These are phyloP conservation scores for Hydrolagus affinis DNA, from an alignment of 2,113 vertebrate genomes.

Conservation along the genomic window DNA sequence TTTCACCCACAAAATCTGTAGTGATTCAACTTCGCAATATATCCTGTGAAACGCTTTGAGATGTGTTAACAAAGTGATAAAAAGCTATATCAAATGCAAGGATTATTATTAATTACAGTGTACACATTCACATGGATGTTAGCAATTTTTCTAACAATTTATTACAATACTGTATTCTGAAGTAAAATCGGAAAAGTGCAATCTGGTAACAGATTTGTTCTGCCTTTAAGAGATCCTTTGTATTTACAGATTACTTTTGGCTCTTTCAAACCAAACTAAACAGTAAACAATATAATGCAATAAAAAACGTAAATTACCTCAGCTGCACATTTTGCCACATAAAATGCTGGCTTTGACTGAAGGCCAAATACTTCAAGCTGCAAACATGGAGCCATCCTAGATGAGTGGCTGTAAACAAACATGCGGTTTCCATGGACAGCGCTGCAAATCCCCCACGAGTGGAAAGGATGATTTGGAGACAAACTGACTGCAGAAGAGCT, in stretches of 20 bases:
- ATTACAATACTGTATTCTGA: background rate
- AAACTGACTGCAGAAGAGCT: background rate
- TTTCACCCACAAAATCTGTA: too few relatives aligned
- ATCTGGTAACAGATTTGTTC: background rate
- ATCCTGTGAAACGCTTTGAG: too few relatives aligned
- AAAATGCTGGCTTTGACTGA: background rate
- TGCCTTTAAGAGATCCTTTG: background rate
- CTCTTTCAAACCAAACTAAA: background rate
- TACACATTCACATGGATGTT: background rate
- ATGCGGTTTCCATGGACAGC: constrained; percentile 16
- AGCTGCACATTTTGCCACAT: constrained; percentile 1
- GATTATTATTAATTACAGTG: too few relatives aligned
- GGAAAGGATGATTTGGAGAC: background rate
- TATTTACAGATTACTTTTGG: background rate
- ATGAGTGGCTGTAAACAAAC: background rate
- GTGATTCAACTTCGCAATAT: too few relatives aligned
- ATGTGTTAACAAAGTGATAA: too few relatives aligned
- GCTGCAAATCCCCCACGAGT: background rate
- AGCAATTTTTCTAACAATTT: background rate
- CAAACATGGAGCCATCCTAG: constrained; percentile 11
- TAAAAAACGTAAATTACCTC: background rate
- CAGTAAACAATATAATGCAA: background rate
- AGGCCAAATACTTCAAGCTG: constrained; percentile 7
- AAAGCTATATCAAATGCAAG: too few relatives aligned
- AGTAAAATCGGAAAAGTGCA: background rate